phyloP scores from a whole-genome alignment of 2,888 invertebrate species.

The Ferrisia virgata region DNA sequence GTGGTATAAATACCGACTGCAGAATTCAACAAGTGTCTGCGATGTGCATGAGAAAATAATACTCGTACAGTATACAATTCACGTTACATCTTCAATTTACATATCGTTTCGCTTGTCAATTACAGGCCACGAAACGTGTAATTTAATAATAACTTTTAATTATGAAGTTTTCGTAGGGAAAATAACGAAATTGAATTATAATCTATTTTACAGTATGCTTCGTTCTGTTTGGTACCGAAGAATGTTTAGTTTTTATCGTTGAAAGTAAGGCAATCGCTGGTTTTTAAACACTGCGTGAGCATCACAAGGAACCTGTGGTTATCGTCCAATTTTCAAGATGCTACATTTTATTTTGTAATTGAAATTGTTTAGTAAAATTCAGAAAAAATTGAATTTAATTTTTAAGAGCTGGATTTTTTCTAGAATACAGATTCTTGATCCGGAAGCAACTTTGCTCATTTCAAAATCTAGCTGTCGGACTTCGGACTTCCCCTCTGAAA shows the following conservation, averaged over 20 bases:
- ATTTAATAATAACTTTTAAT: slow-evolving; percentile 4
- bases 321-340: not conserved
- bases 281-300: not conserved
- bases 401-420: no score
- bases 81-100: not conserved
- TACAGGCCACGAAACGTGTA: slow-evolving; percentile 15
- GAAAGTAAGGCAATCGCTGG: not conserved
- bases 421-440: no score
- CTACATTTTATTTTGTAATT: no score
- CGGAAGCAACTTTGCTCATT: no score
- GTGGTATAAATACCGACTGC: not conserved
- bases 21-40: not conserved
- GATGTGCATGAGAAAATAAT: not conserved
- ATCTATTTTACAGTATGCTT: not conserved
- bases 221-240: not conserved
- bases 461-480: no score
- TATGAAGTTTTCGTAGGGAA: not conserved
- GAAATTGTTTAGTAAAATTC: no score
- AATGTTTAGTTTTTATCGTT: not conserved
- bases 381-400: no score
- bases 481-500: no score
- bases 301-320: no score
- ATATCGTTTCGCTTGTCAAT: not conserved
- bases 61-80: not conserved
- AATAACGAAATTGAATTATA: not conserved